Base-by-base conservation (phyloP, 2,113 vertebrate species). In the Trochalopteron elliotii region DNA sequence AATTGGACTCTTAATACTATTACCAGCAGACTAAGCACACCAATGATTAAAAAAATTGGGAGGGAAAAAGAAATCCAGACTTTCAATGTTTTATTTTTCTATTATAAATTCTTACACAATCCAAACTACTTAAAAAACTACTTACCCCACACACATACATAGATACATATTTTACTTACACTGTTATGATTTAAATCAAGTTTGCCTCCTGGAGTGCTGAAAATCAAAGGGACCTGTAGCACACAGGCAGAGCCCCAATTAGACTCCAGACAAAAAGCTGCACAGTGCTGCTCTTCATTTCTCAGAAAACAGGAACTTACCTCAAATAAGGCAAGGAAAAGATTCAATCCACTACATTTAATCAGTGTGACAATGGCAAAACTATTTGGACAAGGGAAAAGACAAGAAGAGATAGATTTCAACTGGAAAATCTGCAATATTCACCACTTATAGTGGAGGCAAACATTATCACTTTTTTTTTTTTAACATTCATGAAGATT, bases 181-280 rank as follows among this genome's bases (percentile, higher is more conserved):
- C 49, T 37, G 47, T 59, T 93, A 80, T 19, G n/a, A 76, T 87
- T 89, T 83, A 63, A 93, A 74, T 86, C 35, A 69, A 70, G 23
- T 53, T 65, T 37, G 21, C 55, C 81, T 80, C 72, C 64, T 63
- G 50, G 59, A 90, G 79, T 50, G 64, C 53, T 85, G 61, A 83
- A 90, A 96, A 94, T 91, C 86, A 90, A 87, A 89, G 78, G 44
- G 33, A 63, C 44, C 15, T 87, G 67, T 35, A 80, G 81, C 37
- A 87, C 45, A 70, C 49, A 84, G 93, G 52, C 75, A 85, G 71
- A 65, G 35, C 35, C 39, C 53, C 70, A 91, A 35, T 91, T 94
- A 89, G 42, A 14, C 63, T 91, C 55, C 59, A 85, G 45, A 63
- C 40, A 76, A 82, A 94, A 82, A 3, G 6, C 22, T 39, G 42